phyloP scores from a whole-genome alignment of 2,797 vertebrate genomes.

The Gymnocypris eckloni region DNA sequence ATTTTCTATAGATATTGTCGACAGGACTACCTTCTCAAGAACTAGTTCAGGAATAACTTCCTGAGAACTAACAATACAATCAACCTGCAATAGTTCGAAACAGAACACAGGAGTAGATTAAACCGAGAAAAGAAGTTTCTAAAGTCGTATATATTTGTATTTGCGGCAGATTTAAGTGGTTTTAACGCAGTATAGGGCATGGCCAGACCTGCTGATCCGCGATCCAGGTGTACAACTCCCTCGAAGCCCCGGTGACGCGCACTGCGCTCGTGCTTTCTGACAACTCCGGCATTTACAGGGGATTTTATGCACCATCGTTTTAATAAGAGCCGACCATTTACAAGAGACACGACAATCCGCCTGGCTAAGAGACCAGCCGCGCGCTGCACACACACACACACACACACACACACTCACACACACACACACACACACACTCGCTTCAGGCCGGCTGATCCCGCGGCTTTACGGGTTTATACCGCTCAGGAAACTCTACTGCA shows the following conservation, averaged over 20 bases:
- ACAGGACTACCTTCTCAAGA: not conserved
- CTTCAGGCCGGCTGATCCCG: constrained; percentile 80
- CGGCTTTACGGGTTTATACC: constrained; percentile 82
- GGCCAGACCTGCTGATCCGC: constrained; percentile 1
- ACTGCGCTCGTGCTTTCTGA: constrained; percentile 61
- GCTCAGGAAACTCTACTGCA: constrained; percentile 85
- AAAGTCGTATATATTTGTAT: not conserved
- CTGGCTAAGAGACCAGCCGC: constrained; percentile 63
- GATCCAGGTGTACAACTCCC: constrained; percentile 59
- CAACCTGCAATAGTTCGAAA: not conserved
- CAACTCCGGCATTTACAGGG: constrained; percentile 72
- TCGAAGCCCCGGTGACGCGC: too few relatives aligned
- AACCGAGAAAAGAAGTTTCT: not conserved
- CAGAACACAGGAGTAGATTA: not conserved
- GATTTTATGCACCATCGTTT: constrained; percentile 79
- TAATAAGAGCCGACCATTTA: constrained; percentile 75
- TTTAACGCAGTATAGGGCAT: not conserved
- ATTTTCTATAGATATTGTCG: not conserved
- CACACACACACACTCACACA: constrained; percentile 14
- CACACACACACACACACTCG: constrained; percentile 9
- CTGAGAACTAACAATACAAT: not conserved
- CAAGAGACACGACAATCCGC: constrained; percentile 69
- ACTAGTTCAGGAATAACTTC: not conserved
- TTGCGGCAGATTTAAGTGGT: not conserved
- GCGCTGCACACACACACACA: constrained; percentile 40